Conservation (phyloP, 2,113 vertebrate species). For the Bos javanicus region DNA sequence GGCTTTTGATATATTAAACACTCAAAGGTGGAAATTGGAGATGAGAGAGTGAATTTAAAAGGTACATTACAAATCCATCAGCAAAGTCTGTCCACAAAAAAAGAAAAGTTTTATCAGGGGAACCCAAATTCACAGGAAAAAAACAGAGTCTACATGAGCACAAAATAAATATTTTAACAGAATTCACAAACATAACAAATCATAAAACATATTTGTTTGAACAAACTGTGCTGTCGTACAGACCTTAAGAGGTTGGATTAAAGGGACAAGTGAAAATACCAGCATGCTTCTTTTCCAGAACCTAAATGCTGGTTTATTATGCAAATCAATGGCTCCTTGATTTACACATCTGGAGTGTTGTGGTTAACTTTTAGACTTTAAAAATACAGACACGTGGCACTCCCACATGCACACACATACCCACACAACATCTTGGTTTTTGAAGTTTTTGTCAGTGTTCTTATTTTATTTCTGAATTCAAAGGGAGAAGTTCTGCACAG, state of each 20-base stretch:
- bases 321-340: neutral
- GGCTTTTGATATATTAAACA: neutral
- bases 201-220: slow-evolving; percentile 32
- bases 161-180: slow-evolving; percentile 32
- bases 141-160: neutral
- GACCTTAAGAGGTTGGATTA: neutral
- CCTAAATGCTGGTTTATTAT: neutral
- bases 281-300: neutral
- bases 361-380: slow-evolving; percentile 53
- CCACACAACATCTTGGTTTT: neutral
- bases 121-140: neutral
- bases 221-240: neutral
- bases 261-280: neutral
- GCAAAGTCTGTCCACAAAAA: neutral
- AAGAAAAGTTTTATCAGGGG: neutral
- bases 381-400: neutral
- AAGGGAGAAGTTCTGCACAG: neutral
- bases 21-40: neutral
- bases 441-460: slow-evolving; percentile 38
- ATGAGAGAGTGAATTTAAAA: neutral
- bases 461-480: slow-evolving; percentile 32
- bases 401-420: neutral
- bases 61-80: neutral
- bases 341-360: neutral
- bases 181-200: slow-evolving; percentile 32